phyloP scores from a whole-genome alignment of 2,797 vertebrate species.

The Eulemur rubriventer region DNA sequence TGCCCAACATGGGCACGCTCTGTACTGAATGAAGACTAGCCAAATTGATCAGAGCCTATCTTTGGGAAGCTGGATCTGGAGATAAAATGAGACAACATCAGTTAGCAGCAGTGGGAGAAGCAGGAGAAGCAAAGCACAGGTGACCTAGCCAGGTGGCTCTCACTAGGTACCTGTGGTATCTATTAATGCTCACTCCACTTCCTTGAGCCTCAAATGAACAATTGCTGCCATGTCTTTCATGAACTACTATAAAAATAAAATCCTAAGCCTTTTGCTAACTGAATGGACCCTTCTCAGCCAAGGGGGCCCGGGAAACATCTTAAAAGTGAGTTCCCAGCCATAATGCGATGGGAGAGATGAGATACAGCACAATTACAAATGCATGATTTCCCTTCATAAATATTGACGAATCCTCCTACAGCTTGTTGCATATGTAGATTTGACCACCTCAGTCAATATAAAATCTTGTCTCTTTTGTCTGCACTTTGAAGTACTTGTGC shows the following conservation, averaged over 20 bases:
- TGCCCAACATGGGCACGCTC: fast-evolving
- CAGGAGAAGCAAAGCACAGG: neutral
- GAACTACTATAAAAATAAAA: neutral
- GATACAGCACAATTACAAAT: neutral
- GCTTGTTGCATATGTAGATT: neutral
- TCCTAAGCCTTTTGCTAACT: neutral
- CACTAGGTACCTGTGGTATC: fast-evolving
- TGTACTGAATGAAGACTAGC: neutral
- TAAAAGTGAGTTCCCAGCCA: neutral
- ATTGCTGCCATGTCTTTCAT: neutral
- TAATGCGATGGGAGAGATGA: neutral
- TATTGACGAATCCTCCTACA: neutral
- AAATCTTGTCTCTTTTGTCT: neutral
- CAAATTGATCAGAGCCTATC: neutral
- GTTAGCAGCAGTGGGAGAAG: neutral
- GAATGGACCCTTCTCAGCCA: neutral
- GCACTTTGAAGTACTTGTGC: neutral
- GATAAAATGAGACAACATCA: neutral
- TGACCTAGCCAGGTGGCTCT: neutral
- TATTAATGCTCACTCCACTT: neutral
- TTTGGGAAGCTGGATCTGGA: neutral
- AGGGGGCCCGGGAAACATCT: neutral
- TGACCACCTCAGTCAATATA: neutral
- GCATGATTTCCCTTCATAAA: neutral
- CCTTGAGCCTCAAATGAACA: neutral